Evolutionary conservation across 2,888 invertebrate species (phyloP).

Genomic region (Nephrocerus scutellatus): DNA sequence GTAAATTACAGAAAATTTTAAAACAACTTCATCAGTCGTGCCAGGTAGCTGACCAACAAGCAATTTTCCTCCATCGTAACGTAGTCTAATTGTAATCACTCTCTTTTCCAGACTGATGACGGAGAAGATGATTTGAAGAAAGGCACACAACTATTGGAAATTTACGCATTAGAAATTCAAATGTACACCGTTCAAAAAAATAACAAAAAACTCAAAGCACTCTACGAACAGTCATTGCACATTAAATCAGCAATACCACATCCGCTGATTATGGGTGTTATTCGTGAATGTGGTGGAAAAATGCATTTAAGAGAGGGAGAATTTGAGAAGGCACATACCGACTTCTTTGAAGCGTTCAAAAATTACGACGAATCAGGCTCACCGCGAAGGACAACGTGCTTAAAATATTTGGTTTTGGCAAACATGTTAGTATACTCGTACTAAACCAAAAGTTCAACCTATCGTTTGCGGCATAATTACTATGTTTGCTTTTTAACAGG

Average conservation of each 20-base stretch:
- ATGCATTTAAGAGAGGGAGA: conserved; percentile 99
- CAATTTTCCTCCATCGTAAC: background rate
- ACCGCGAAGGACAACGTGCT: conserved; percentile 89
- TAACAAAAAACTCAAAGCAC: conserved; percentile 91
- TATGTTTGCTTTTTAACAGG: conserved; percentile 50
- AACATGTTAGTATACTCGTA: conserved; percentile 83
- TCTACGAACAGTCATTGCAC: conserved; percentile 96
- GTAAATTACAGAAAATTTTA: conserved; percentile 89
- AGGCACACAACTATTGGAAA: conserved; percentile 94
- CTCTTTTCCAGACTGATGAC: conserved; percentile 73
- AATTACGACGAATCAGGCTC: conserved; percentile 99
- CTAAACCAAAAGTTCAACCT: too few relatives aligned
- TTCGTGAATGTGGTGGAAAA: conserved; percentile 98
- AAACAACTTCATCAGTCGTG: conserved; percentile 97
- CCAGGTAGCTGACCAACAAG: conserved; percentile 58
- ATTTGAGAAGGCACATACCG: conserved; percentile 97
- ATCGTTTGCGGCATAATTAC: too few relatives aligned
- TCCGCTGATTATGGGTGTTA: conserved; percentile 99
- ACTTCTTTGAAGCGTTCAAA: conserved; percentile 99
- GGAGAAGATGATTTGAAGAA: conserved; percentile 97
- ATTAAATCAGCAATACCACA: conserved; percentile 99
- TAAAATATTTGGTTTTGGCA: conserved; percentile 95
- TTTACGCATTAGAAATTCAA: conserved; percentile 98
- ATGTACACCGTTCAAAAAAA: conserved; percentile 99
- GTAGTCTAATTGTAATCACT: background rate